Conservation (phyloP, 2,888 invertebrate genomes). For the Ornithoptera alexandrae region DNA sequence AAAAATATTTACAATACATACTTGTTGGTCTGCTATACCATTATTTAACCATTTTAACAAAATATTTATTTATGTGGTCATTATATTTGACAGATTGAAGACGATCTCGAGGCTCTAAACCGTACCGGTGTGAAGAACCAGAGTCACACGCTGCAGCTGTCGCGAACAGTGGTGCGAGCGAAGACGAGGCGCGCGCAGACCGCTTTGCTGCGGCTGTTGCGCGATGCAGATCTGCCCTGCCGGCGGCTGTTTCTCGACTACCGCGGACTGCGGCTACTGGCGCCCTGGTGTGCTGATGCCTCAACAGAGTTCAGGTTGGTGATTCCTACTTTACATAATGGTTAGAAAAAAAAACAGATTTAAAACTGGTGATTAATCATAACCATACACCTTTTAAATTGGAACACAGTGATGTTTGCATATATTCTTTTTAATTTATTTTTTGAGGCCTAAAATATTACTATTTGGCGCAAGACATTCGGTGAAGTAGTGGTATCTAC, state of each 20-base stretch:
- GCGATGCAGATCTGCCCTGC: slow-evolving; percentile 90
- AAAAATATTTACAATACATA: too few species aligned
- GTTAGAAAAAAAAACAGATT: too few species aligned
- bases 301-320: slow-evolving; percentile 72
- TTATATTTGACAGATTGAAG: slow-evolving; percentile 83
- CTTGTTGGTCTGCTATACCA: too few species aligned
- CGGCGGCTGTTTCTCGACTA: slow-evolving; percentile 94
- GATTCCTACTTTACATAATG: neutral
- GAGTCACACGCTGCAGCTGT: slow-evolving; percentile 92
- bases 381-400: too few species aligned
- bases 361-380: too few species aligned
- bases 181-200: slow-evolving; percentile 88
- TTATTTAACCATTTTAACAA: too few species aligned
- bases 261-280: slow-evolving; percentile 93
- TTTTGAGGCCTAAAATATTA: too few species aligned
- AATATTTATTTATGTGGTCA: neutral
- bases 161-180: slow-evolving; percentile 95
- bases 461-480: too few species aligned
- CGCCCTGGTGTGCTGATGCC: slow-evolving; percentile 94
- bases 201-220: slow-evolving; percentile 87
- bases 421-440: too few species aligned
- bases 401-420: too few species aligned
- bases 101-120: slow-evolving; percentile 90
- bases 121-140: slow-evolving; percentile 92
- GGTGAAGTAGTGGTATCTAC: too few species aligned